Conservation (phyloP, 2,797 vertebrate genomes). For the Notamacropus eugenii region DNA sequence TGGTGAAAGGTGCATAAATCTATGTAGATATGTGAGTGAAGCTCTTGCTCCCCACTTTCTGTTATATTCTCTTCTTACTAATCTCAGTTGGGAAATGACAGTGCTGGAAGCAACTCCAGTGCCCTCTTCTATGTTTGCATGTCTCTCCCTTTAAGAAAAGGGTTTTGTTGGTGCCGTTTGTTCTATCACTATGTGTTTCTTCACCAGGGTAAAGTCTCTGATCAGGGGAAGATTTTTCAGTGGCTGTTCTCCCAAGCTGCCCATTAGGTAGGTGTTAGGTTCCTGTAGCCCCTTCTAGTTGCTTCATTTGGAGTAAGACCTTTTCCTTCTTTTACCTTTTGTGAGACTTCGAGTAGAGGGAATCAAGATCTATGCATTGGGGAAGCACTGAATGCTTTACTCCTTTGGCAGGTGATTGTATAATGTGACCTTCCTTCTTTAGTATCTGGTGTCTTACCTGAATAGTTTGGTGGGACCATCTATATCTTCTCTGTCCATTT, state of each 20-base stretch:
- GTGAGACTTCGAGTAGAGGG: slow-evolving; percentile 34
- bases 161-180: slow-evolving; percentile 39
- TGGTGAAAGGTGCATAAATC: neutral
- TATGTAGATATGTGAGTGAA: slow-evolving; percentile 19
- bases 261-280: slow-evolving; percentile 34
- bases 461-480: neutral
- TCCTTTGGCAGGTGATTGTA: neutral
- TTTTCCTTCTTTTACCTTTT: slow-evolving; percentile 29
- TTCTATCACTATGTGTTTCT: slow-evolving; percentile 35
- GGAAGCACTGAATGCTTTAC: slow-evolving; percentile 38
- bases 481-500: neutral
- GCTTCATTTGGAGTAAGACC: slow-evolving; percentile 55
- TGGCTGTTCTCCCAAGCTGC: too few species aligned
- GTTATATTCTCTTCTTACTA: neutral
- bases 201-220: slow-evolving; percentile 34
- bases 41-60: slow-evolving; percentile 4
- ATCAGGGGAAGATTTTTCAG: slow-evolving; percentile 34
- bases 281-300: slow-evolving; percentile 24
- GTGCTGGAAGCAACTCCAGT: slow-evolving; percentile 26
- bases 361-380: slow-evolving; percentile 50
- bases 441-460: slow-evolving; percentile 58
- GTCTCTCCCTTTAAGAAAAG: slow-evolving; percentile 51
- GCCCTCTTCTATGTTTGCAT: slow-evolving; percentile 63
- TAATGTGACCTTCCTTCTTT: slow-evolving; percentile 58
- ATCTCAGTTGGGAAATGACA: neutral